phyloP scores from a whole-genome alignment of 2,797 vertebrate genomes.

The Vespertilio murinus region DNA sequence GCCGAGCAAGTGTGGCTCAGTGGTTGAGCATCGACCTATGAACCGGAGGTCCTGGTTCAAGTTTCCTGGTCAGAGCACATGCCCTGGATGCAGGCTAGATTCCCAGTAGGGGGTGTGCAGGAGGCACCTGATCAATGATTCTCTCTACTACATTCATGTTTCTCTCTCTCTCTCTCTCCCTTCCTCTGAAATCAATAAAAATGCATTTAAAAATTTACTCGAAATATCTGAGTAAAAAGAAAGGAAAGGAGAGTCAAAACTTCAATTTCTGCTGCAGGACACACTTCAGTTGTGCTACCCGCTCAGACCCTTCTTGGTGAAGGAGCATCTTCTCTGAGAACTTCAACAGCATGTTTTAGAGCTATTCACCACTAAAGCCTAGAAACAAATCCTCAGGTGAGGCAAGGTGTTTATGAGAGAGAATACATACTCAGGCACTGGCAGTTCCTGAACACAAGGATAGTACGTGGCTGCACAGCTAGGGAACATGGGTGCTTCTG shows the following conservation, averaged over 20 bases:
- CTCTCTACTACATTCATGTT: not conserved
- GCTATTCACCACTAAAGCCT: not conserved
- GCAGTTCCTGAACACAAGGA: conserved; percentile 81
- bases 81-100: too few species aligned
- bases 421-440: conserved; percentile 84
- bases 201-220: not conserved
- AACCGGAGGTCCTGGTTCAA: too few species aligned
- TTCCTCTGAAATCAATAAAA: too few species aligned
- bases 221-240: not conserved
- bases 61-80: too few species aligned
- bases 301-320: not conserved
- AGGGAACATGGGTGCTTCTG: conserved; percentile 80
- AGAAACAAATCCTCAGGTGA: conserved; percentile 36
- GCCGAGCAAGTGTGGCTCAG: too few species aligned
- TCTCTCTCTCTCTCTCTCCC: too few species aligned
- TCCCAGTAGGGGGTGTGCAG: too few species aligned
- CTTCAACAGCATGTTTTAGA: not conserved
- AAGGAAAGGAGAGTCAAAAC: not conserved
- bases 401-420: conserved; percentile 70
- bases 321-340: not conserved
- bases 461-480: conserved; percentile 82
- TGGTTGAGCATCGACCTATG: too few species aligned
- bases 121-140: not conserved
- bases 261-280: not conserved
- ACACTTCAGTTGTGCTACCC: not conserved